Conservation (phyloP, 2,888 invertebrate genomes). For the Apamea sordens region DNA sequence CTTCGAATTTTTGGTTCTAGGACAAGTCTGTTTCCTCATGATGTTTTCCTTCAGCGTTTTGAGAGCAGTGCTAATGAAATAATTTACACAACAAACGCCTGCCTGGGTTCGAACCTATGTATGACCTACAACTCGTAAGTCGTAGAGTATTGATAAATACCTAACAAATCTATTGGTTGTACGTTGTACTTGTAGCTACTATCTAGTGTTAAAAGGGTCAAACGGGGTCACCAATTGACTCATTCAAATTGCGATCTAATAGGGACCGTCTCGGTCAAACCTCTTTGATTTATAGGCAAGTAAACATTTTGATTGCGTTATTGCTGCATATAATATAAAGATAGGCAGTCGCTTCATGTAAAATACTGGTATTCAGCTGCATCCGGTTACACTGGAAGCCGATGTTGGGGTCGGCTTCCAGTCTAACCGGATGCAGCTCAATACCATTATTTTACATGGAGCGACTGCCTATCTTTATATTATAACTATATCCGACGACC, state of each 20-base stretch:
- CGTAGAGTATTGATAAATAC: conserved; percentile 9
- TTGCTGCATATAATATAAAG: not conserved
- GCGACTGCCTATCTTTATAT: too few species aligned
- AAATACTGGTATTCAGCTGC: too few species aligned
- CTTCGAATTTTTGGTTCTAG: not conserved
- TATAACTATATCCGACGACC: too few species aligned
- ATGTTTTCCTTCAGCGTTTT: not conserved
- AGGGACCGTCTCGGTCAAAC: not conserved
- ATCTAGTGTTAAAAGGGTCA: conserved; percentile 19
- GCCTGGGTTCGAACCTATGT: not conserved
- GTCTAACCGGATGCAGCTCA: too few species aligned
- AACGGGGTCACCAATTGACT: conserved; percentile 35
- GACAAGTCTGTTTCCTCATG: not conserved
- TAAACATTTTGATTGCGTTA: conserved; percentile 10
- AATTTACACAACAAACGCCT: not conserved
- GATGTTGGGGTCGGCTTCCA: too few species aligned
- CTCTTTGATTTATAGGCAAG: conserved; percentile 15
- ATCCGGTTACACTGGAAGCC: too few species aligned
- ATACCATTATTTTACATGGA: too few species aligned
- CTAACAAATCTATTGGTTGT: not conserved
- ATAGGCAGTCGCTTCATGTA: too few species aligned
- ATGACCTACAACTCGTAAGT: too few species aligned
- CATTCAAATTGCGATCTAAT: conserved; percentile 25
- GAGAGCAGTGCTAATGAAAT: not conserved
- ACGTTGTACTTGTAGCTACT: not conserved